Percentiles rank a stretch among this genome's conserved stretches.
phyloP scores from a whole-genome alignment of 1,140 invertebrate genomes.

The Monochamus saltuarius region DNA sequence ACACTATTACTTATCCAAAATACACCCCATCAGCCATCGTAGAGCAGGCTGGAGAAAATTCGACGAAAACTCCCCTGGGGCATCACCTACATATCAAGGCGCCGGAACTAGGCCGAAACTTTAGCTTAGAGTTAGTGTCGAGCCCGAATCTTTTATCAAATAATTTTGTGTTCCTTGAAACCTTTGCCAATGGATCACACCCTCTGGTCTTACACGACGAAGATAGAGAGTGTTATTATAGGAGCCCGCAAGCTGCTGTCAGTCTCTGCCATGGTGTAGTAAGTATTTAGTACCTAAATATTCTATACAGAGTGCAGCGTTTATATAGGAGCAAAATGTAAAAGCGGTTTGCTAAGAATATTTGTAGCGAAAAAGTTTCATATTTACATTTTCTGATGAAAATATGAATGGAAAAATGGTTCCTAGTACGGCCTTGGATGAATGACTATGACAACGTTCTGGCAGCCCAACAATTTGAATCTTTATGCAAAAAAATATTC shows the following conservation, averaged over 20 bases:
- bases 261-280: constrained; percentile 47
- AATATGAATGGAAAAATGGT: constrained; percentile 9
- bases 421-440: no score
- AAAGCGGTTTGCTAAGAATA: no score
- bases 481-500: no score
- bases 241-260: constrained; percentile 39
- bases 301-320: background rate
- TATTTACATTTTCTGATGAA: background rate
- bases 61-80: background rate
- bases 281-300: constrained; percentile 26
- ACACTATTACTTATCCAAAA: constrained; percentile 32
- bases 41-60: constrained; percentile 7
- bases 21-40: constrained; percentile 1
- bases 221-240: constrained; percentile 44
- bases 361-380: background rate
- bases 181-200: constrained; percentile 41
- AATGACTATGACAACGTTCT: no score
- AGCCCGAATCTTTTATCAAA: constrained; percentile 35
- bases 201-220: constrained; percentile 32
- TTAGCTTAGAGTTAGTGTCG: constrained; percentile 34
- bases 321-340: no score
- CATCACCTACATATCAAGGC: constrained; percentile 33
- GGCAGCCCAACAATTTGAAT: no score
- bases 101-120: constrained; percentile 30
- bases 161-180: constrained; percentile 44